Evolutionary conservation across 2,888 invertebrate species (phyloP).

Genomic region (Hypena proboscidalis): DNA sequence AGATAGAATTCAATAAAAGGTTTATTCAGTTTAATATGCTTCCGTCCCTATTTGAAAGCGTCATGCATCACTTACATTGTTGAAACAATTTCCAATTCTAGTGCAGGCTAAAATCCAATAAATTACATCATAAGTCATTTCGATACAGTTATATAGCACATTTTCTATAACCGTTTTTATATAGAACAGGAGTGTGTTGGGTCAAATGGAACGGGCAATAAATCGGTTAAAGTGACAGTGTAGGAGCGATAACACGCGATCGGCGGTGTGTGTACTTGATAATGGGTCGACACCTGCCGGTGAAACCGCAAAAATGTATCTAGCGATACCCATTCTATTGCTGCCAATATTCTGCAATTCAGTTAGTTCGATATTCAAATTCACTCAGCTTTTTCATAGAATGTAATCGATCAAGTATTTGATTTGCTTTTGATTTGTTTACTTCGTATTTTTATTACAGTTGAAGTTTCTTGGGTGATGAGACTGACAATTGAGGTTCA

Average conservation of each 20-base stretch:
- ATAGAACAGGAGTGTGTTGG: conserved; percentile 50
- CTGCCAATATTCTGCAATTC: conserved; percentile 24
- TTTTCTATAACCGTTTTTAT: conserved; percentile 56
- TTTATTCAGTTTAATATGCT: too few relatives aligned
- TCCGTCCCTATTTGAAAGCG: too few relatives aligned
- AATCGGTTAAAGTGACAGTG: conserved; percentile 67
- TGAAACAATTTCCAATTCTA: conserved; percentile 35
- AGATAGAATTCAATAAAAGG: too few relatives aligned
- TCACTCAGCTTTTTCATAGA: conserved; percentile 1
- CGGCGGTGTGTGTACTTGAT: conserved; percentile 67
- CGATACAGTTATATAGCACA: conserved; percentile 50
- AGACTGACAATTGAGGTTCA: too few relatives aligned
- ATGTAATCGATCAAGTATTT: not conserved
- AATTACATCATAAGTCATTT: conserved; percentile 49
- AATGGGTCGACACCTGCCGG: conserved; percentile 65
- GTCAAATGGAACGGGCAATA: conserved; percentile 64
- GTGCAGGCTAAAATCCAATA: conserved; percentile 42
- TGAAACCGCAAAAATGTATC: conserved; percentile 41
- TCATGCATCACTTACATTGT: conserved; percentile 14
- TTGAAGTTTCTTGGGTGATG: too few relatives aligned
- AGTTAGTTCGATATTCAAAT: conserved; percentile 17
- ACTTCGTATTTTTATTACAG: too few relatives aligned
- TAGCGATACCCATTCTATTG: conserved; percentile 10
- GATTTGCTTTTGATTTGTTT: not conserved
- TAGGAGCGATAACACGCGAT: conserved; percentile 66